Base-by-base conservation (phyloP, 2,113 vertebrate species). In the Neopipo cinnamomea region DNA sequence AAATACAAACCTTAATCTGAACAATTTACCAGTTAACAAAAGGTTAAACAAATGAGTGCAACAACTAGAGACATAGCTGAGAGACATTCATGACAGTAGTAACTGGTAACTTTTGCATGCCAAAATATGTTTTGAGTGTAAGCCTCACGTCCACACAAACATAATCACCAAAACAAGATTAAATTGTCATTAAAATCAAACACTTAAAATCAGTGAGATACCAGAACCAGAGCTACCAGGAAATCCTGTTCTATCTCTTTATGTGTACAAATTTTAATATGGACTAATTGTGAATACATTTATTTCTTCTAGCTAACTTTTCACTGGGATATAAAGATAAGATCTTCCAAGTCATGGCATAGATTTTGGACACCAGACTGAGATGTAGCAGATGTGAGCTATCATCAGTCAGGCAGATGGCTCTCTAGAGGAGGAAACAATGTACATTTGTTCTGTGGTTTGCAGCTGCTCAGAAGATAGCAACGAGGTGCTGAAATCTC, bases 401-500 rank as follows among this genome's bases (percentile, higher is more conserved):
- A 62, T 85, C 58, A 53, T 44, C 56, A n/a, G 21, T 61, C 58
- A 72, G 68, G 76, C 35, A 94, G 72, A 91, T 78, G 21, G 12
- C 12, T 93, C 58, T 91, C 84, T 4, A 27, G 74, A 95, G 91
- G 42, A 82, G 31, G 47, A 78, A 87, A 93, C 68, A 91, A 94
- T 46, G 47, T 52, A 18, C 82, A 6, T 84, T 92, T 95, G 75
- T 85, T 88, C 55, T 74, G 63, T 53, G 47, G 24, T 63, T 96
- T 86, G 61, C 76, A 93, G 85, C 85, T 94, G 88, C 65, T 92
- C n/a, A 68, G 84, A 85, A 95, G 93, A 89, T 33, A 85, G 62
- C 76, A 65, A 59, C 27, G 68, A 95, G 84, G 77, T 91, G 83
- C 65, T 93, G 90, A 95, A 96, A 96, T 94, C 93, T 94, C 92